Conservation (phyloP, 2,888 invertebrate species). For the Blomia tropicalis region DNA sequence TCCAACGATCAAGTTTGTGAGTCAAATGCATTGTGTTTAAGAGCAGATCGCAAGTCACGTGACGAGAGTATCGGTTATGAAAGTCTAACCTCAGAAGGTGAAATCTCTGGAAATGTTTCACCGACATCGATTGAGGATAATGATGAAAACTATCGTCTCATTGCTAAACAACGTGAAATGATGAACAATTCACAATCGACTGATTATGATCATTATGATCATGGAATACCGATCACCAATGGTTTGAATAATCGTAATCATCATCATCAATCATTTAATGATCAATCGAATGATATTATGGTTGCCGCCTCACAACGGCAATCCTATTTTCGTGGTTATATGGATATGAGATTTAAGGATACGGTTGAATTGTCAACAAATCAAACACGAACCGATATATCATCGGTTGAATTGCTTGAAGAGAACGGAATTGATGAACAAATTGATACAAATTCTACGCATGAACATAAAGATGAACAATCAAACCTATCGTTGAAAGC, state of each 20-base stretch:
- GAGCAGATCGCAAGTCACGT: slow-evolving; percentile 17
- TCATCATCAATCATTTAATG: neutral
- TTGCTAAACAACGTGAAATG: neutral
- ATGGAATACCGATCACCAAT: neutral
- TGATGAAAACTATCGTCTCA: neutral
- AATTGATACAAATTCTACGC: neutral
- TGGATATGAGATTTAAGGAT: slow-evolving; percentile 11
- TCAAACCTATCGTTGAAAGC: neutral
- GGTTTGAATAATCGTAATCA: neutral
- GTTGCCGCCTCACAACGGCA: neutral
- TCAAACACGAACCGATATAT: no score
- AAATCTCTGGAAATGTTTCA: neutral
- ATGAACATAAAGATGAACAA: neutral
- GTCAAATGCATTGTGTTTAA: neutral
- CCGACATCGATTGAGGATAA: neutral
- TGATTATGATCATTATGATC: neutral
- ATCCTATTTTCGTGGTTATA: slow-evolving; percentile 21
- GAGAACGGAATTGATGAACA: neutral
- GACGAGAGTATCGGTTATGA: slow-evolving; percentile 24
- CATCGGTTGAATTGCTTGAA: neutral
- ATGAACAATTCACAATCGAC: neutral
- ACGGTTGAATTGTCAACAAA: neutral
- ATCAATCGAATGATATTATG: neutral
- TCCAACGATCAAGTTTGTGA: no score
- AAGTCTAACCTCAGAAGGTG: slow-evolving; percentile 8